A percentile compares a stretch with the other conserved stretches of the same genome.
Conservation (phyloP, 2,113 vertebrate genomes). For the Otolemur garnettii region DNA sequence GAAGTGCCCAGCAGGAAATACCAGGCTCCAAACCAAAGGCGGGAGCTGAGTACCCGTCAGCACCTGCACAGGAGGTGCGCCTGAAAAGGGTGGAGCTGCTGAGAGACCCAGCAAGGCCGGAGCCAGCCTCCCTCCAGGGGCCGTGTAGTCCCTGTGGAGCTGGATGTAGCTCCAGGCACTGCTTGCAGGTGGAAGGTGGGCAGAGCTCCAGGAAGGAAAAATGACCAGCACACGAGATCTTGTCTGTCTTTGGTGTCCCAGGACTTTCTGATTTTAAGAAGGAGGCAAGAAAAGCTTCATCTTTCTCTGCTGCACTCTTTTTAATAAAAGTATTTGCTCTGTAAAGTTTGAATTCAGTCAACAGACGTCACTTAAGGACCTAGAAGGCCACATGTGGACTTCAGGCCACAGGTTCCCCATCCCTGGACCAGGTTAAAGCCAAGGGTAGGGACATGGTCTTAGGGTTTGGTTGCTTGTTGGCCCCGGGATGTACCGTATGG, state of each 20-base stretch:
- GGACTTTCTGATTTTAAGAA: background rate
- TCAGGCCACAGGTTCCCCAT: too few relatives aligned
- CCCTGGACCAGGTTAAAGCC: background rate
- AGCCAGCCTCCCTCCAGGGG: slow-evolving; percentile 68
- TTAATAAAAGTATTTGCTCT: too few relatives aligned
- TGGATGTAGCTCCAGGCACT: slow-evolving; percentile 77
- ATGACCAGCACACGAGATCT: slow-evolving; percentile 67
- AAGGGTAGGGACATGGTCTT: background rate
- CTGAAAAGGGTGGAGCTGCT: slow-evolving; percentile 79
- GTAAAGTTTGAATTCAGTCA: too few relatives aligned
- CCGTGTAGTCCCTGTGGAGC: slow-evolving; percentile 73
- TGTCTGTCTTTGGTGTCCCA: slow-evolving; percentile 69
- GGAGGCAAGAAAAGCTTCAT: too few relatives aligned
- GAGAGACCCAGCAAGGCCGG: slow-evolving; percentile 76
- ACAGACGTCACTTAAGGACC: too few relatives aligned
- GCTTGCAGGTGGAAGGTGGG: slow-evolving; percentile 81
- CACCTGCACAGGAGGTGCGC: slow-evolving; percentile 64
- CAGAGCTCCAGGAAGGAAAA: slow-evolving; percentile 78
- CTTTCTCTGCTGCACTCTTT: too few relatives aligned
- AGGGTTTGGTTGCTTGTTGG: background rate
- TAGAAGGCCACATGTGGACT: too few relatives aligned
- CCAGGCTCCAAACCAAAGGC: slow-evolving; percentile 48
- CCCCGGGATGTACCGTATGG: background rate
- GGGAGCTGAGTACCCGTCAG: slow-evolving; percentile 78
- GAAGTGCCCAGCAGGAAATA: slow-evolving; percentile 74